A percentile compares a stretch with the other conserved stretches of the same genome.
Evolutionary conservation across 2,113 vertebrate species (phyloP).

Genomic region (Ramphastos sulfuratus): DNA sequence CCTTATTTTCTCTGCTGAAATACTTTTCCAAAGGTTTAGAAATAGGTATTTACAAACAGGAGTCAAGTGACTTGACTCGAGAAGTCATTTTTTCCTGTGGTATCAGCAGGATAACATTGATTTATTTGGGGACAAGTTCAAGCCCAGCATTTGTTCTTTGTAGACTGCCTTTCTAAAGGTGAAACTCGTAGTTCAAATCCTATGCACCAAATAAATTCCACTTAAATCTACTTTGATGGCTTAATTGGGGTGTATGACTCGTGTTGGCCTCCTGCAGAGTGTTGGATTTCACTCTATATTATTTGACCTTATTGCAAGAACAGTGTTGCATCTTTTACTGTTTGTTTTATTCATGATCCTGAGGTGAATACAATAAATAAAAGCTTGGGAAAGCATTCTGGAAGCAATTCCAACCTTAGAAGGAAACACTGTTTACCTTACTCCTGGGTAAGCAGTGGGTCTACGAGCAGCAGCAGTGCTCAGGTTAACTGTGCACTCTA

Average conservation of each 20-base stretch:
- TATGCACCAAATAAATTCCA: constrained; percentile 51
- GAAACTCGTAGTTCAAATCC: constrained; percentile 58
- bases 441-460: not conserved
- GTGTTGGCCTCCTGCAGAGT: constrained; percentile 3
- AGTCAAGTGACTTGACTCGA: constrained; percentile 35
- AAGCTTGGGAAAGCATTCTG: constrained; percentile 2
- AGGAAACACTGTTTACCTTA: not conserved
- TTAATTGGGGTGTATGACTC: constrained; percentile 57
- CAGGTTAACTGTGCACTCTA: not conserved
- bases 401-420: not conserved
- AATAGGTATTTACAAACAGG: constrained; percentile 58
- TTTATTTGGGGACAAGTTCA: constrained; percentile 64
- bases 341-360: constrained; percentile 69
- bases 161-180: constrained; percentile 57
- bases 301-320: constrained; percentile 46
- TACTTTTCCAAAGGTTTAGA: constrained; percentile 20
- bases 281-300: constrained; percentile 29
- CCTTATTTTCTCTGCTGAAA: constrained; percentile 14
- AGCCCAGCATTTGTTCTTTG: constrained; percentile 55
- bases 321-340: constrained; percentile 20
- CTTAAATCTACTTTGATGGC: constrained; percentile 61
- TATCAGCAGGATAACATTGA: constrained; percentile 61
- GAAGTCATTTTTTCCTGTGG: constrained; percentile 41
- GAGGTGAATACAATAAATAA: constrained; percentile 55
- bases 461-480: not conserved